Conservation (phyloP, 2,797 vertebrate genomes). For the Propithecus deckenii region DNA sequence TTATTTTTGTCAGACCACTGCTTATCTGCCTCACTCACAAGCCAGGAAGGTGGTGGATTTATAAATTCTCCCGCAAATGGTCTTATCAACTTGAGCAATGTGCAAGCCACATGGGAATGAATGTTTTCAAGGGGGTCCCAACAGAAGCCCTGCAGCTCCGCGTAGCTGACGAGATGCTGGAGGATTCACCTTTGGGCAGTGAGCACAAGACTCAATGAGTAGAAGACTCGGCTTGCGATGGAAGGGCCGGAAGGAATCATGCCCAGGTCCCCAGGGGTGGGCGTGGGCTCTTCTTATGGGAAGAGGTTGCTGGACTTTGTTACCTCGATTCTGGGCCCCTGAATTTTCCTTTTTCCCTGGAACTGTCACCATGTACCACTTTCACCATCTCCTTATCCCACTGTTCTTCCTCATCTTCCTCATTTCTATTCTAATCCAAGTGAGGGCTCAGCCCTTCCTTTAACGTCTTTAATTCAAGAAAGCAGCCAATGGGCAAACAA, state of each 20-base stretch:
- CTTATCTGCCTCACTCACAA: slow-evolving; percentile 64
- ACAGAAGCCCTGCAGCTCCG: background rate
- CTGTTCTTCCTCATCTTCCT: background rate
- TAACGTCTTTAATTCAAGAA: background rate
- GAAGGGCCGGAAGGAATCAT: background rate
- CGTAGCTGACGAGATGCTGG: background rate
- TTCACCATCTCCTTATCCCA: background rate
- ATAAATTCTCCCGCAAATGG: background rate
- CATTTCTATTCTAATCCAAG: background rate
- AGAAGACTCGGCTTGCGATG: background rate
- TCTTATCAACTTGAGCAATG: background rate
- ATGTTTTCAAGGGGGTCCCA: background rate
- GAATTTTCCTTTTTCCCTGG: background rate
- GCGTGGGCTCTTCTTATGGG: background rate
- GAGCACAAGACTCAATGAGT: background rate
- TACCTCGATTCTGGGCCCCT: background rate
- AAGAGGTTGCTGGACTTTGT: background rate
- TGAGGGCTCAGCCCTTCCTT: background rate
- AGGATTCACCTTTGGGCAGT: background rate
- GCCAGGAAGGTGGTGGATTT: background rate
- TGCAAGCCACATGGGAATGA: fast-evolving
- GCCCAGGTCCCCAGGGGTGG: fast-evolving
- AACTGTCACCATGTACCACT: fast-evolving
- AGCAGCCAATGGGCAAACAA: background rate
- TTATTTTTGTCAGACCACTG: background rate